phyloP scores from a whole-genome alignment of 1,140 invertebrate species.

The Psilanteris sp. region DNA sequence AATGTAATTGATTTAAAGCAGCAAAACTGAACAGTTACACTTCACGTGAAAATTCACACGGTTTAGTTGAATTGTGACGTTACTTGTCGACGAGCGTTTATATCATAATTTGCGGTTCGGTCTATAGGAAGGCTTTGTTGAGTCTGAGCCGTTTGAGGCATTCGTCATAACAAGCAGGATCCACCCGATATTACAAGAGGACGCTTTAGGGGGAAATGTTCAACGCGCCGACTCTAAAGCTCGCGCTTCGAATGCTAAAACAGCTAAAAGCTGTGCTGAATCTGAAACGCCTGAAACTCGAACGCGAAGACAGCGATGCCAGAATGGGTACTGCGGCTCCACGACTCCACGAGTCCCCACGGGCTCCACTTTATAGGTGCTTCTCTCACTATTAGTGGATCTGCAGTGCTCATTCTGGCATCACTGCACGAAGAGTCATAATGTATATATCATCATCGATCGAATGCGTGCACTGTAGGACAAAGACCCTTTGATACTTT shows the following conservation, averaged over 20 bases:
- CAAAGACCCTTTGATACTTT: slow-evolving; percentile 50
- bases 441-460: slow-evolving; percentile 59
- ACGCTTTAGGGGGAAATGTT: slow-evolving; percentile 64
- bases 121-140: slow-evolving; percentile 56
- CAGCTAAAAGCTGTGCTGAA: slow-evolving; percentile 56
- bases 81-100: slow-evolving; percentile 12
- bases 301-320: too few species aligned
- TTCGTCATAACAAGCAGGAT: slow-evolving; percentile 44
- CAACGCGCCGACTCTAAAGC: slow-evolving; percentile 71
- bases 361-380: too few species aligned
- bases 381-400: too few species aligned
- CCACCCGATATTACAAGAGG: slow-evolving; percentile 56
- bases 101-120: slow-evolving; percentile 43
- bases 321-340: too few species aligned
- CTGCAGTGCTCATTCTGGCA: too few species aligned
- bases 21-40: background rate
- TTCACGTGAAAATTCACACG: slow-evolving; percentile 12
- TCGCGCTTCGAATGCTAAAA: too few species aligned
- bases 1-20: background rate
- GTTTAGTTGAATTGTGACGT: slow-evolving; percentile 2
- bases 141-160: slow-evolving; percentile 57
- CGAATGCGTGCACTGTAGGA: slow-evolving; percentile 24
- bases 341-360: too few species aligned
- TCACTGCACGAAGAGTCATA: too few species aligned
- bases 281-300: slow-evolving; percentile 29